A percentile compares a stretch with the other conserved stretches of the same genome.
phyloP scores from a whole-genome alignment of 2,888 invertebrate species.

The Pammene fasciana region DNA sequence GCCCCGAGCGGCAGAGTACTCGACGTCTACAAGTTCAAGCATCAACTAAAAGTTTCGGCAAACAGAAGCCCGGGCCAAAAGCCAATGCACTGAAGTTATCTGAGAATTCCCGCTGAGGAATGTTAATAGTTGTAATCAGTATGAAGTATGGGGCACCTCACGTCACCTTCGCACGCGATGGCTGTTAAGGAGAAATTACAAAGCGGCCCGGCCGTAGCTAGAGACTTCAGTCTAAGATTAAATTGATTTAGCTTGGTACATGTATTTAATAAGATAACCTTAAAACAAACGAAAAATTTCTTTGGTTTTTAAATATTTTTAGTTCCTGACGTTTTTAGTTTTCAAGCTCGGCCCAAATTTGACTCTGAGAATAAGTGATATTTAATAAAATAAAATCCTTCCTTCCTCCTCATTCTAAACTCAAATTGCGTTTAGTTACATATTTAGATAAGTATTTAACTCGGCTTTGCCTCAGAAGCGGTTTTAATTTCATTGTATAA shows the following conservation, averaged over 20 bases:
- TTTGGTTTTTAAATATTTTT: no score
- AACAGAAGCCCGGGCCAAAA: conserved; percentile 47
- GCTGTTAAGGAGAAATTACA: conserved; percentile 45
- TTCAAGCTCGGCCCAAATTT: no score
- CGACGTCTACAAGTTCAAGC: conserved; percentile 9
- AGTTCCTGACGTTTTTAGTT: no score
- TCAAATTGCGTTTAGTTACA: no score
- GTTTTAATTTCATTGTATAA: no score
- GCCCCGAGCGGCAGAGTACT: conserved; percentile 1
- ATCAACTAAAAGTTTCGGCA: conserved; percentile 17
- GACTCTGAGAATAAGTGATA: no score
- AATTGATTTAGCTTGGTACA: background rate
- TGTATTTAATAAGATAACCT: background rate
- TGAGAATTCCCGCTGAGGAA: conserved; percentile 78
- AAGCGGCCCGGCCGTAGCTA: conserved; percentile 8
- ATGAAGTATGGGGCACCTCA: conserved; percentile 61
- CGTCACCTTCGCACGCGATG: conserved; percentile 62
- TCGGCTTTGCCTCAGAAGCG: no score
- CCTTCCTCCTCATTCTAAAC: no score
- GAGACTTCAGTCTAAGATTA: background rate
- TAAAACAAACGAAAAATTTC: background rate
- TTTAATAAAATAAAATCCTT: no score
- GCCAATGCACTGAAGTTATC: conserved; percentile 63
- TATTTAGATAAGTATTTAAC: no score
- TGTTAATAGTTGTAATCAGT: conserved; percentile 78